Evolutionary conservation across 2,113 vertebrate genomes (phyloP), one percentile per base, ranked within the genome.

Genomic region (Anguilla rostrata): DNA sequence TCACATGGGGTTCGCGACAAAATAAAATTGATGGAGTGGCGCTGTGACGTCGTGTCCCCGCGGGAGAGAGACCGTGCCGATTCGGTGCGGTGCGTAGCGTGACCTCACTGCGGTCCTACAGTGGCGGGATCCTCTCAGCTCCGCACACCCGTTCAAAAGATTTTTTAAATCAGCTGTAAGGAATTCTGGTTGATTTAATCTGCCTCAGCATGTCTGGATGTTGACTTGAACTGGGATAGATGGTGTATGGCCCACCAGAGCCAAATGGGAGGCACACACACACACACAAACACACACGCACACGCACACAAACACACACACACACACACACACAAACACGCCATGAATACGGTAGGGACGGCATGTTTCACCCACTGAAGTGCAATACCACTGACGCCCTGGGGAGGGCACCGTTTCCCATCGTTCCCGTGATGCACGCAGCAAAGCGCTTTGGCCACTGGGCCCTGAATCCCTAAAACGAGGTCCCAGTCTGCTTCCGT

Each of bases 381-480:
- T 22, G 49, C n/a, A 66, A 16, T 75, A 20, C 57, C n/a, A 41
- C n/a, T 16, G 9, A 5, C 12, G 39, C 39, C 85, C 85, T 75
- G 60, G 16, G 41, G 81, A 60, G 85, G 85, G 80, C 12, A 9
- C 41, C 39, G 80, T 83, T 86, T 82, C 40, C 41, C 43, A 34
- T 18, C 26, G 39, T 39, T 22, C 46, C 26, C 20, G 39, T 57
- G 14, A 41, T n/a, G 49, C 49, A 5, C 8, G 20, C 29, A 85
- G 39, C 79, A 22, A 20, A 15, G 16, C 16, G 39, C 41, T 43
- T 81, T 11, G 5, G 39, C 39, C 39, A 81, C 15, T 41, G 79
- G 79, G 16, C 39, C 49, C 29, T 71, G 63, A 26, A 71, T 71
- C 63, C 63, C 63, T 71, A 26, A n/a, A 71, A 7, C 22, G 26